A percentile compares a stretch with the other conserved stretches of the same genome.
Evolutionary conservation across 2,113 vertebrate genomes (phyloP).

Genomic region (Tiliqua scincoides): DNA sequence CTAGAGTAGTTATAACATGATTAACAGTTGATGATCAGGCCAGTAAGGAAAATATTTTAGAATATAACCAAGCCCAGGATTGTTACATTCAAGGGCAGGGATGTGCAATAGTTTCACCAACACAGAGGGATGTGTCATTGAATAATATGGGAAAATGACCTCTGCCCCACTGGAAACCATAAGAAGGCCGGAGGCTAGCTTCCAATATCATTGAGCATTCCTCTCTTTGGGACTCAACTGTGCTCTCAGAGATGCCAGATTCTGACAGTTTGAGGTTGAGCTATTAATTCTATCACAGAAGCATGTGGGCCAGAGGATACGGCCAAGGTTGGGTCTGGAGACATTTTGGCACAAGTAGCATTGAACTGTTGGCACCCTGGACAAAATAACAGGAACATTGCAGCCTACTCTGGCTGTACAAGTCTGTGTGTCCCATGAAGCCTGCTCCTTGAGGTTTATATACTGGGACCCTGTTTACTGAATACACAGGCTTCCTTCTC

Average conservation of each 20-base stretch:
- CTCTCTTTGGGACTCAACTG: neutral
- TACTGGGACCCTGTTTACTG: neutral
- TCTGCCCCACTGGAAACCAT: neutral
- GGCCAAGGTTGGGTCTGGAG: neutral
- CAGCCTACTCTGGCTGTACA: neutral
- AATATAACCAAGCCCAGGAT: neutral
- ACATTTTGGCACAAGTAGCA: neutral
- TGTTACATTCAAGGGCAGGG: neutral
- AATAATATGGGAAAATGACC: neutral
- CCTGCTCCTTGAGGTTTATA: neutral
- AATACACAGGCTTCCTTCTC: neutral
- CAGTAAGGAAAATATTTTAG: neutral
- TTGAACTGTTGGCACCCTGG: neutral
- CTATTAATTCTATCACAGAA: neutral
- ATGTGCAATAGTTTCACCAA: neutral
- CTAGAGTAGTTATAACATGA: neutral
- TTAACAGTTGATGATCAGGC: neutral
- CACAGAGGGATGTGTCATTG: neutral
- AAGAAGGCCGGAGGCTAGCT: neutral
- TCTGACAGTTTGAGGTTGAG: conserved; percentile 27
- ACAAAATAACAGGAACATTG: neutral
- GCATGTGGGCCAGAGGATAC: neutral
- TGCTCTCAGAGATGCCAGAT: neutral
- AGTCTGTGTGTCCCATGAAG: neutral
- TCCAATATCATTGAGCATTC: conserved; percentile 12